Conservation (phyloP, 2,797 vertebrate species). For the Anguilla pacifica region DNA sequence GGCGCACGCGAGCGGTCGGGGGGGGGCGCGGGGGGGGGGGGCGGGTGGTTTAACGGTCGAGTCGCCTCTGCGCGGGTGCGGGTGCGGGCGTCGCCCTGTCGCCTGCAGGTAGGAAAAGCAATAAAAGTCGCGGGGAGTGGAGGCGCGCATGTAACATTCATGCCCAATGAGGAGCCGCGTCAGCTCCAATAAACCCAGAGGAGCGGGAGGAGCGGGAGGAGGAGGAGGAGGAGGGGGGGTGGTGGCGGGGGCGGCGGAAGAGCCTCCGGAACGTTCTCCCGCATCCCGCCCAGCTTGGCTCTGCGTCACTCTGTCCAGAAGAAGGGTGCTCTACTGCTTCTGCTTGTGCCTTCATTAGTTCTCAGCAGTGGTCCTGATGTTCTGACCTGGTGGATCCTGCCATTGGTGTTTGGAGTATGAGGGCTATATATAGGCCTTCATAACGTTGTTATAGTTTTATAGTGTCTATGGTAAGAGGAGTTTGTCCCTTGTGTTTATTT, state of each 20-base stretch:
- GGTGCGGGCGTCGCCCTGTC: constrained; percentile 8
- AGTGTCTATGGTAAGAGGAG: background rate
- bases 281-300: background rate
- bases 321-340: too few species aligned
- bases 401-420: background rate
- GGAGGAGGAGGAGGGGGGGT: background rate
- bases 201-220: background rate
- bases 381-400: background rate
- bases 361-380: background rate
- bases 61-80: background rate
- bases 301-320: background rate
- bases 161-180: constrained; percentile 35
- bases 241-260: too few species aligned
- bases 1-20: background rate
- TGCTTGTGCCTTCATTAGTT: background rate
- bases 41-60: constrained; percentile 1
- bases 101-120: constrained; percentile 24
- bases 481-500: background rate
- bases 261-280: background rate
- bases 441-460: background rate
- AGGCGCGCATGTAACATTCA: constrained; percentile 40
- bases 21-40: background rate
- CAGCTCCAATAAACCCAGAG: constrained; percentile 27
- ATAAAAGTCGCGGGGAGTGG: constrained; percentile 12
- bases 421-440: background rate